These are phyloP conservation scores for Kradibia gibbosae DNA, from an alignment of 1,140 invertebrate genomes.

Conservation along the genomic window DNA sequence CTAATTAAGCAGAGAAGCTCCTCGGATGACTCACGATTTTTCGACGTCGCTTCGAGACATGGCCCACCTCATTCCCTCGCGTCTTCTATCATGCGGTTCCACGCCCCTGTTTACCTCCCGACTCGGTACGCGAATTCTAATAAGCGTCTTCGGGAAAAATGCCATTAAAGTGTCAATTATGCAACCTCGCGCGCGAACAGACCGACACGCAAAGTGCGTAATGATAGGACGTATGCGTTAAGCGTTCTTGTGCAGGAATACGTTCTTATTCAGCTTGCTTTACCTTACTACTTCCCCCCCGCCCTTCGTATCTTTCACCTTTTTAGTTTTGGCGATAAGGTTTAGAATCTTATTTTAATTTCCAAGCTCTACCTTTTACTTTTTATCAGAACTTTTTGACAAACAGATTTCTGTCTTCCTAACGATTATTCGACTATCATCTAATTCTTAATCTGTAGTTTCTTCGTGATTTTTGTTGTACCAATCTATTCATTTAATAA, in stretches of 20 bases:
- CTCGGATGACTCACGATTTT: neutral
- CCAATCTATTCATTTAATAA: no score
- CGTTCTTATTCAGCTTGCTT: neutral
- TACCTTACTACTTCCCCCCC: neutral
- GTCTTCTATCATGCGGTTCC: no score
- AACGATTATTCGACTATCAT: no score
- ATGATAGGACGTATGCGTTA: conserved; percentile 16
- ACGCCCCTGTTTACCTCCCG: neutral
- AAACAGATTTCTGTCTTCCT: no score
- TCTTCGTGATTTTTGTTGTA: no score
- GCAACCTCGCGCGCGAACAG: conserved; percentile 31
- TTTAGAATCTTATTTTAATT: no score
- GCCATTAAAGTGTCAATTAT: conserved; percentile 64
- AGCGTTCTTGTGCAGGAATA: neutral
- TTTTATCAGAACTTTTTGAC: no score
- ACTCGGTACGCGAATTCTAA: neutral
- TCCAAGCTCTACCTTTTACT: no score
- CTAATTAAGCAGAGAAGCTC: neutral
- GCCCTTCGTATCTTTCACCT: no score
- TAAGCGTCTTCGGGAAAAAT: conserved; percentile 34
- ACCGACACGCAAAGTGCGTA: neutral
- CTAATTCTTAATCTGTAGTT: no score
- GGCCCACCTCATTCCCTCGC: neutral
- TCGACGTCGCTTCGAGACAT: neutral
- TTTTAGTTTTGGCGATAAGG: no score